Conservation (phyloP, 2,113 vertebrate genomes). For the Symphodus melops region DNA sequence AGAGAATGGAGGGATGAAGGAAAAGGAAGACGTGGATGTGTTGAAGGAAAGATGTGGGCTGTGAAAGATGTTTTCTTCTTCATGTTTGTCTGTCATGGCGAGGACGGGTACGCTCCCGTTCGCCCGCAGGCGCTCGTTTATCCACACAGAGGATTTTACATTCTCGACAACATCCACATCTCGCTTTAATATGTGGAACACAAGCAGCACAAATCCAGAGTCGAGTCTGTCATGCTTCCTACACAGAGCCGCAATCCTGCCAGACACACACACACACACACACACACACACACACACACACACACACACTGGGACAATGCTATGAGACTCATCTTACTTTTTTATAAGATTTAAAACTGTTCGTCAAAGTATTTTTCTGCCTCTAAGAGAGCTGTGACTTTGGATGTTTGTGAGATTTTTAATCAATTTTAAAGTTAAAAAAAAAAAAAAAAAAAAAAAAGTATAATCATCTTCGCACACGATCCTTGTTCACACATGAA, state of each 20-base stretch:
- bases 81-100: slow-evolving; percentile 3
- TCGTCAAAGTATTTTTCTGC: not conserved
- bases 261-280: slow-evolving; percentile 31
- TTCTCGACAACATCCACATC: slow-evolving; percentile 61
- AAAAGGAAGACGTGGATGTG: slow-evolving; percentile 7
- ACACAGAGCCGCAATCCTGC: slow-evolving; percentile 41
- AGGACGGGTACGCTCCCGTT: slow-evolving; percentile 22
- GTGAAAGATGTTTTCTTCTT: slow-evolving; percentile 8
- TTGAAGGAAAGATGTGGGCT: slow-evolving; percentile 20
- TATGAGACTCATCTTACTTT: slow-evolving; percentile 15
- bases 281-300: not conserved
- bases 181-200: slow-evolving; percentile 70
- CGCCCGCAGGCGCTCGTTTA: slow-evolving; percentile 57
- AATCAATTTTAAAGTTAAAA: not conserved
- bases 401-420: not conserved
- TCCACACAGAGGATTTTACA: slow-evolving; percentile 59
- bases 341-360: slow-evolving; percentile 4
- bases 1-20: not conserved
- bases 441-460: slow-evolving; percentile 4
- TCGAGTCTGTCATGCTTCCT: slow-evolving; percentile 59
- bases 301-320: not conserved
- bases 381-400: not conserved
- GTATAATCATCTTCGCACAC: not conserved
- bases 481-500: too few species aligned
- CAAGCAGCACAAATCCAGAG: slow-evolving; percentile 61